Evolutionary conservation across 2,113 vertebrate species (phyloP), one percentile per base, ranked within the genome.

Genomic region (Anas platyrhynchos): DNA sequence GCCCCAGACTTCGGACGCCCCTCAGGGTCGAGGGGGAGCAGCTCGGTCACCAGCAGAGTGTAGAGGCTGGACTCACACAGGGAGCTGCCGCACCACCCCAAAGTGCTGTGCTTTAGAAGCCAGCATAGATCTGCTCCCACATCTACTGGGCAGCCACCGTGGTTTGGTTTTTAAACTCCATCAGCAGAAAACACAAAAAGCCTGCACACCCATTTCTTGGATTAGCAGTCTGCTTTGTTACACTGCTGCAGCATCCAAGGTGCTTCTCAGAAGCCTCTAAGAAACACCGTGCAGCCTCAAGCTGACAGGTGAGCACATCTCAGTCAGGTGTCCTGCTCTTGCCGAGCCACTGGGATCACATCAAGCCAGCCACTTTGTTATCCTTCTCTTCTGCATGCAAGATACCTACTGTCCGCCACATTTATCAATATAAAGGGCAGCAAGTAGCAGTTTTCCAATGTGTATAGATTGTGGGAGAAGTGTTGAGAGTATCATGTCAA

Each of bases 141-240:
- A 26, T 52, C 65, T 23, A 55, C 2, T 13, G 17, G 25, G 25
- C 67, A 89, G 58, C 9, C 36, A 23, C 6, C 0, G 0, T 2
- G 13, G 27, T 23, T 14, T 89, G 63, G 41, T 9, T 65, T 80
- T 67, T 68, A 58, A 58, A 43, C 36, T 31, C 21, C 2, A 4
- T 21, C 46, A 43, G 29, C 15, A 89, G 52, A 73, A 72, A 65
- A 44, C 4, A 25, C 34, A 0, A 5, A 48, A 87, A 95, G 63
- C 36, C 41, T 71, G 34, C 56, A 63, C 89, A n/a, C 38, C 36
- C 31, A n/a, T n/a, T 55, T 15, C 79, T 26, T 52, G 75, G 69
- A 68, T 20, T 25, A 34, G 56, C 46, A 58, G 52, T 58, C 32
- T 66, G 77, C 50, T 52, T 38, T 55, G 20, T 6, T 26, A 58